Evolutionary conservation across 2,797 vertebrate species (phyloP), one percentile per base, ranked within the genome.

Genomic region (Clangula hyemalis): DNA sequence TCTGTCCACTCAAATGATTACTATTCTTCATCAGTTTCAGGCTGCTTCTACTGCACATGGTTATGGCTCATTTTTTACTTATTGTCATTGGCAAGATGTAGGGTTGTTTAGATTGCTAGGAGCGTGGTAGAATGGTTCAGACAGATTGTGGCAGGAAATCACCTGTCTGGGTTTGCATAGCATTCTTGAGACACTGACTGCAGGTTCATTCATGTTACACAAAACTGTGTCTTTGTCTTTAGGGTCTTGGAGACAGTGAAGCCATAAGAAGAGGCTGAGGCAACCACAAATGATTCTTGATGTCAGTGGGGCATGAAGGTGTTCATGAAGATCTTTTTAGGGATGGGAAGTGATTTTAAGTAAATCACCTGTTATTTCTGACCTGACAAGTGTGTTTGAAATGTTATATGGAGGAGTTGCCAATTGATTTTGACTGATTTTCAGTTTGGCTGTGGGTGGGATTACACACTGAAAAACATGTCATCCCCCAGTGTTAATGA

Each of bases 281-380:
- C 16, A 61, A 89, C 41, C 54, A 45, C 17, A 51, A 71, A 83
- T 61, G 25, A 32, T 65, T 30, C 20, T 87, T 85, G 32, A 41
- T 83, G 24, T 54, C 51, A 81, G 5, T 51, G 56, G 51, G 16
- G 3, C 25, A 57, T 24, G 43, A 1, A 72, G 20, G 9, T 69
- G 45, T 53, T 82, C 24, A 20, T 43, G 2, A 85, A 93, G 39
- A 19, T 69, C 10, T 85, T 79, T 60, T 58, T 5, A 10, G 39
- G 21, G 2, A 27, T 57, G 28, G 27, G 61, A 91, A 79, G 20
- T 38, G 39, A 66, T 53, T 96, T 92, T 76, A 49, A 87, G 30
- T 56, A 70, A 27, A 76, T 91, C 32, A 84, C 24, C 30, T 14
- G 13, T 86, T 58, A 70, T 76, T 95, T 93, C 86, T 94, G 88